Percentiles rank a stretch among this genome's conserved stretches.
These are phyloP conservation scores for Tetanocera ferruginea DNA, from an alignment of 2,888 invertebrate genomes.

Conservation along the genomic window DNA sequence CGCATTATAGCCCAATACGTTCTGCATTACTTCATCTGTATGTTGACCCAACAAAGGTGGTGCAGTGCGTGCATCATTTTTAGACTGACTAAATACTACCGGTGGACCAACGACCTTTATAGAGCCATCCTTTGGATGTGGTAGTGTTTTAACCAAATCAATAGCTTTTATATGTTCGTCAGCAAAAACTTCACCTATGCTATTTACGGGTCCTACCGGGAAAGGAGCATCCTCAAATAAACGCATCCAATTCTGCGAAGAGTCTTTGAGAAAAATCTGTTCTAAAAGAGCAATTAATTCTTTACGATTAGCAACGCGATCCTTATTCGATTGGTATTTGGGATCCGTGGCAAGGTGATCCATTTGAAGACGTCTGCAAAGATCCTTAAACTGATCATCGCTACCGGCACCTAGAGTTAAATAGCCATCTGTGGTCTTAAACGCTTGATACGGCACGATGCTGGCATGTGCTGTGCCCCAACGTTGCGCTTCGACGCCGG, in stretches of 20 bases:
- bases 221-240: slow-evolving; percentile 82
- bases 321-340: slow-evolving; percentile 79
- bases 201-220: slow-evolving; percentile 93
- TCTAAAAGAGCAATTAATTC: slow-evolving; percentile 77
- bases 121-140: slow-evolving; percentile 78
- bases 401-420: slow-evolving; percentile 91
- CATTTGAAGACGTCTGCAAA: slow-evolving; percentile 77
- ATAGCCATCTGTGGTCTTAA: slow-evolving; percentile 85
- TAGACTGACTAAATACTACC: slow-evolving; percentile 82
- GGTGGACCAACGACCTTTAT: slow-evolving; percentile 89
- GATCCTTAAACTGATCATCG: slow-evolving; percentile 81
- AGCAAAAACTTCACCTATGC: slow-evolving; percentile 85
- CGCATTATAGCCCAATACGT: slow-evolving; percentile 76
- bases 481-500: slow-evolving; percentile 80
- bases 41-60: slow-evolving; percentile 93
- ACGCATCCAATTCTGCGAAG: slow-evolving; percentile 81
- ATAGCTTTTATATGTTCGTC: slow-evolving; percentile 87
- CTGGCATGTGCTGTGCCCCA: slow-evolving; percentile 96
- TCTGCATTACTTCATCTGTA: slow-evolving; percentile 81
- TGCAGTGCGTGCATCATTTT: slow-evolving; percentile 78
- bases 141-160: slow-evolving; percentile 79
- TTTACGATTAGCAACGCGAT: slow-evolving; percentile 82
- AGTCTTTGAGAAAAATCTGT: slow-evolving; percentile 74
- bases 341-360: slow-evolving; percentile 75
- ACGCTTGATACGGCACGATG: slow-evolving; percentile 95